A percentile compares a stretch with the other conserved stretches of the same genome.
Evolutionary conservation across 1,140 invertebrate species (phyloP).

Genomic region (Drosophila novamexicana): DNA sequence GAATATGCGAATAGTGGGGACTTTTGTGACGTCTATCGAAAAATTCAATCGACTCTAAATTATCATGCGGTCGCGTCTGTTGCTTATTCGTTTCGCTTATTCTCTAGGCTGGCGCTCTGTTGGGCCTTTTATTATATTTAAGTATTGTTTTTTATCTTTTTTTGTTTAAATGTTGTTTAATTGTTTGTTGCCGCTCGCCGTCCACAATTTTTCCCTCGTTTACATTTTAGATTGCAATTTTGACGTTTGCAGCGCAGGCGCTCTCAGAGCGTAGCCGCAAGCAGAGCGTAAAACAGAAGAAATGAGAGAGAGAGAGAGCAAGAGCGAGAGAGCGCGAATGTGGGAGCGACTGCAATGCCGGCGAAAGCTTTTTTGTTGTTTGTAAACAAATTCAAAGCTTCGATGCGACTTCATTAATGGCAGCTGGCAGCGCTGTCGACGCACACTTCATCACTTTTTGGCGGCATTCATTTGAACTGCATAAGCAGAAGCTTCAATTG

Average conservation of each 20-base stretch:
- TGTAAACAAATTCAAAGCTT: slow-evolving; percentile 53
- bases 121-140: neutral
- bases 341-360: slow-evolving; percentile 30
- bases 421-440: slow-evolving; percentile 42
- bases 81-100: slow-evolving; percentile 1
- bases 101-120: neutral
- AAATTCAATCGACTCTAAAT: slow-evolving; percentile 24
- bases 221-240: slow-evolving; percentile 75
- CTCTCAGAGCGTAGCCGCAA: neutral
- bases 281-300: neutral
- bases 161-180: neutral
- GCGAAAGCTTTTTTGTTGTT: slow-evolving; percentile 42
- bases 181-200: slow-evolving; percentile 36
- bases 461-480: slow-evolving; percentile 19
- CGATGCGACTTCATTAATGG: slow-evolving; percentile 1
- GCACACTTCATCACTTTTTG: slow-evolving; percentile 7
- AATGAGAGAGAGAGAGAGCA: slow-evolving; percentile 4
- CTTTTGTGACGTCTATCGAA: slow-evolving; percentile 13
- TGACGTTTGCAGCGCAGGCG: slow-evolving; percentile 73
- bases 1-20: slow-evolving; percentile 25
- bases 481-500: neutral
- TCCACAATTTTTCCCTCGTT: slow-evolving; percentile 71
- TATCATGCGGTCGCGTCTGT: slow-evolving; percentile 15
- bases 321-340: neutral
- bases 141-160: slow-evolving; percentile 8